Percentiles rank a stretch among this genome's conserved stretches.
Conservation (phyloP, 2,113 vertebrate genomes). For the Microcebus lehilahytsara region DNA sequence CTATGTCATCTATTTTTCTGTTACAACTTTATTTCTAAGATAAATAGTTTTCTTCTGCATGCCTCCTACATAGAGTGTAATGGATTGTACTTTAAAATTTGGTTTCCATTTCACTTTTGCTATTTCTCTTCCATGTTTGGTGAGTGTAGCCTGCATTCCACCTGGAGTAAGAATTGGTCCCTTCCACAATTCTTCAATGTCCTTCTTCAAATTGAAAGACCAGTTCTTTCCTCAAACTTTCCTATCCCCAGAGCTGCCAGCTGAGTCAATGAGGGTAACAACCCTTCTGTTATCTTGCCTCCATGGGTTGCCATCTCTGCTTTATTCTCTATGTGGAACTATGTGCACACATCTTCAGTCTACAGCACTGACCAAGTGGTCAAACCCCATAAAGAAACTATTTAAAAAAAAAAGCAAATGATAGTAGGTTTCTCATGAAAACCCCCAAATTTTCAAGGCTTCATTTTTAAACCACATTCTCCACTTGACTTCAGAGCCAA, state of each 20-base stretch:
- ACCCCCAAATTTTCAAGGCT: background rate
- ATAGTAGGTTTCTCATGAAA: background rate
- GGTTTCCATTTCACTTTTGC: background rate
- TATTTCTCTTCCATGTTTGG: background rate
- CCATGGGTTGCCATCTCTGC: rapidly evolving
- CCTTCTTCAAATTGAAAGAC: background rate
- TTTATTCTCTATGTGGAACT: background rate
- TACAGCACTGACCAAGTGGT: background rate
- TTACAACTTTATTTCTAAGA: background rate
- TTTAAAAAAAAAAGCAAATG: background rate
- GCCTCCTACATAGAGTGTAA: background rate
- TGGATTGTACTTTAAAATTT: background rate
- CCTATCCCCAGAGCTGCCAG: no score
- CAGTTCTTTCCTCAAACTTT: background rate
- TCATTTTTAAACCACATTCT: background rate
- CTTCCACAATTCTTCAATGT: background rate
- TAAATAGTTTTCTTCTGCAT: background rate
- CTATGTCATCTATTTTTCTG: background rate
- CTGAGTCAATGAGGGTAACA: background rate
- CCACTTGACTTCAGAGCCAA: background rate
- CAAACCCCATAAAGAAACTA: background rate
- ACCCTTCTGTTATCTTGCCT: background rate
- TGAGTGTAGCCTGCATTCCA: background rate
- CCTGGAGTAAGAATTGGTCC: background rate
- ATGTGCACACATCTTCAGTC: background rate